Percentiles rank a stretch among this genome's conserved stretches.
These are phyloP conservation scores for Adineta ricciae DNA, from an alignment of 2,888 invertebrate genomes.

Conservation along the genomic window DNA sequence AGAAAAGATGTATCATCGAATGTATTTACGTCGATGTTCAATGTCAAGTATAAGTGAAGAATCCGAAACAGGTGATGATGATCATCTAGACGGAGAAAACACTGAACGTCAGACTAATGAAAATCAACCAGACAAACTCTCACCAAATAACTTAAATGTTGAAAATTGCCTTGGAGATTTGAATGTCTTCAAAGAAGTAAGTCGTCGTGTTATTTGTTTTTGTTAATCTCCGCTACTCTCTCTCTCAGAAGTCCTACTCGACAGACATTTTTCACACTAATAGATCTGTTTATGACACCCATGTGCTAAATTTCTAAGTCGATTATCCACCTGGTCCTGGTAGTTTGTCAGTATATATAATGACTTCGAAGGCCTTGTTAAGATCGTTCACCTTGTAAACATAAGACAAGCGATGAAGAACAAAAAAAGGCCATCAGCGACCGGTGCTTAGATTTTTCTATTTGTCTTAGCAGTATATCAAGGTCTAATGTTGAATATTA, in stretches of 20 bases:
- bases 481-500: background rate
- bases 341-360: background rate
- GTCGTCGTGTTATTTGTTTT: too few species aligned
- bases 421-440: too few species aligned
- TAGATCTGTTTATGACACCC: background rate
- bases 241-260: too few species aligned
- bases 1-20: background rate
- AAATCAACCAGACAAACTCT: background rate
- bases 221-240: background rate
- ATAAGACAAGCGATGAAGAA: background rate
- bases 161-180: background rate
- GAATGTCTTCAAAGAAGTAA: background rate
- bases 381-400: background rate
- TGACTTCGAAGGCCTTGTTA: background rate
- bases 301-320: background rate
- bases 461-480: background rate
- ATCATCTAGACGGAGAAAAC: background rate
- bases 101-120: background rate
- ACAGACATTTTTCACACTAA: background rate
- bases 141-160: background rate
- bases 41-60: conserved; percentile 5
- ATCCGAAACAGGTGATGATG: background rate
- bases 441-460: background rate
- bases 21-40: background rate
- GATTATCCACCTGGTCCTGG: background rate